Percentiles rank a stretch among this genome's conserved stretches.
Evolutionary conservation across 2,113 vertebrate genomes (phyloP).

Genomic region (Nanorana parkeri): DNA sequence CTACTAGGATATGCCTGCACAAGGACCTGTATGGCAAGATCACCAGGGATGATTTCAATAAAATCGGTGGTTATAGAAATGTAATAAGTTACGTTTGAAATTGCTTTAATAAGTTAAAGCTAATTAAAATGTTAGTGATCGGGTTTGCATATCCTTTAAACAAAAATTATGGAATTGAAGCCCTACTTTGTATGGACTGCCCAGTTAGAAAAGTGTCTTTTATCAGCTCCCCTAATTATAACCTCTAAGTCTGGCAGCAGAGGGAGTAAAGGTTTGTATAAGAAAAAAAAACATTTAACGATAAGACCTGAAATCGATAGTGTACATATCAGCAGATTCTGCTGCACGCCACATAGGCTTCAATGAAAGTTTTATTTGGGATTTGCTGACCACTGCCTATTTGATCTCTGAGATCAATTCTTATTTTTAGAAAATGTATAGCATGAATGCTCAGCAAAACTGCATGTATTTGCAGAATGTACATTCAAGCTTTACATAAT

Average conservation of each 20-base stretch:
- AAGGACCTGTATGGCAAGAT: too few relatives aligned
- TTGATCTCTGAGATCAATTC: constrained; percentile 48
- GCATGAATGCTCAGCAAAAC: constrained; percentile 31
- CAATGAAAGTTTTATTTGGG: constrained; percentile 49
- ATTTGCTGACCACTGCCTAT: constrained; percentile 51
- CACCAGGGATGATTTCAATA: too few relatives aligned
- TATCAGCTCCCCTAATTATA: too few relatives aligned
- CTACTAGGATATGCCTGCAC: too few relatives aligned
- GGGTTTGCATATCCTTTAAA: too few relatives aligned
- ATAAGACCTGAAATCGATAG: constrained; percentile 32
- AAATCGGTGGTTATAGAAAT: too few relatives aligned
- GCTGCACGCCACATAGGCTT: neutral
- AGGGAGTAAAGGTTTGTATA: neutral
- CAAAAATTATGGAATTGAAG: too few relatives aligned
- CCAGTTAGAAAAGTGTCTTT: too few relatives aligned
- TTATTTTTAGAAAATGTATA: constrained; percentile 51
- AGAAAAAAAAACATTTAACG: constrained; percentile 6
- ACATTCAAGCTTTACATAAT: neutral
- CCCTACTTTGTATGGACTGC: too few relatives aligned
- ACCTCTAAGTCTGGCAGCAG: neutral
- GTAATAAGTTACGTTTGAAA: too few relatives aligned
- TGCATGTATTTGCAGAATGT: constrained; percentile 37
- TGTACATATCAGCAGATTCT: constrained; percentile 30
- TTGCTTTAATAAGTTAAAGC: too few relatives aligned
- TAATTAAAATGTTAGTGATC: too few relatives aligned